Evolutionary conservation across 2,888 invertebrate genomes (phyloP).

Genomic region (Crematogaster levior): DNA sequence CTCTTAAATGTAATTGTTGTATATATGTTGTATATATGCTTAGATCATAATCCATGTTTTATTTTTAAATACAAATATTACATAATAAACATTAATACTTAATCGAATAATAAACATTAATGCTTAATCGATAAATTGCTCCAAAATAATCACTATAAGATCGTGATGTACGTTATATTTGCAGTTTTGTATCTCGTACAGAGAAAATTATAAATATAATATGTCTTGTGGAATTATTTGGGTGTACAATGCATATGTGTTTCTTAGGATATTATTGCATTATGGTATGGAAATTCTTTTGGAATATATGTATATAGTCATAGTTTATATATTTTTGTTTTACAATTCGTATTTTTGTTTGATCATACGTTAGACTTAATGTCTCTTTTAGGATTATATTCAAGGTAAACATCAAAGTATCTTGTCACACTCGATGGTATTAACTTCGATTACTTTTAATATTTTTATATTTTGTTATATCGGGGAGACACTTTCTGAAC

Average conservation of each 20-base stretch:
- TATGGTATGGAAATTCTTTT: conserved; percentile 56
- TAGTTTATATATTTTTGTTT: background rate
- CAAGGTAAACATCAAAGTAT: conserved; percentile 70
- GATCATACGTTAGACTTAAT: background rate
- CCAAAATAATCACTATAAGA: background rate
- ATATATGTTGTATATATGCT: no score
- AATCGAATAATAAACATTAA: conserved; percentile 7
- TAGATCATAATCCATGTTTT: background rate
- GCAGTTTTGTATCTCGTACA: conserved; percentile 76
- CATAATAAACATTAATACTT: background rate
- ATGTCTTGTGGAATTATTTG: conserved; percentile 80
- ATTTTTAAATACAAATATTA: background rate
- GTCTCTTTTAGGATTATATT: conserved; percentile 73
- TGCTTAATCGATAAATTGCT: background rate
- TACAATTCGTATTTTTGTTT: background rate
- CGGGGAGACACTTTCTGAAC: conserved; percentile 75
- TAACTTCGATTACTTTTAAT: conserved; percentile 77
- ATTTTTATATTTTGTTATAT: conserved; percentile 79
- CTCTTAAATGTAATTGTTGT: background rate
- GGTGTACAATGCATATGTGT: conserved; percentile 75
- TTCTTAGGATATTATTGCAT: conserved; percentile 62
- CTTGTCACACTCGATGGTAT: conserved; percentile 72
- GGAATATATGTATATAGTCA: background rate
- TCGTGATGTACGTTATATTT: conserved; percentile 36
- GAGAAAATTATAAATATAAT: conserved; percentile 76